Evolutionary conservation across 30 jellyfish, hydroid and myxozoan species (phyloP).

Genomic region (Hydractinia symbiolongicarpus): DNA sequence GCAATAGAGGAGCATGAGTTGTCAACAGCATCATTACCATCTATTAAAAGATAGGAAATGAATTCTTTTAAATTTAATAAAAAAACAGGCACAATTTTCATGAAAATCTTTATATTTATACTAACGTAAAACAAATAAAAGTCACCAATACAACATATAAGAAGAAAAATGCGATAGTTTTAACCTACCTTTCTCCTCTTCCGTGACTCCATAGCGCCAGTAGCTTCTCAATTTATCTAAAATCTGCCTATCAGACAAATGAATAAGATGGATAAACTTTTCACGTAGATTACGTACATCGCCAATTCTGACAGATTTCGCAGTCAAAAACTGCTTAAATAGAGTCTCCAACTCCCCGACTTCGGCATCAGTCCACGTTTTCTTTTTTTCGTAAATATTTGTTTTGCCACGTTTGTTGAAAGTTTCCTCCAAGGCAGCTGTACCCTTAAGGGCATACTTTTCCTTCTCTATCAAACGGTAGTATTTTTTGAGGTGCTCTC

Average conservation of each 20-base stretch:
- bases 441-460: not conserved
- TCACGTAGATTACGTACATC: not conserved
- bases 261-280: not conserved
- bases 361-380: not conserved
- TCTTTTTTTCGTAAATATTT: not conserved
- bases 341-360: not conserved
- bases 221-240: not conserved
- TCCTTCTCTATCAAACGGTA: not conserved
- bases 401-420: not conserved
- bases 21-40: too few species aligned
- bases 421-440: not conserved
- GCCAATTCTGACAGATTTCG: not conserved
- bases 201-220: not conserved
- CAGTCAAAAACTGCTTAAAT: not conserved
- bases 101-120: too few species aligned
- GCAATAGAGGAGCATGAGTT: too few species aligned
- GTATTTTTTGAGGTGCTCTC: not conserved
- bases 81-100: too few species aligned
- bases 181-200: too few species aligned
- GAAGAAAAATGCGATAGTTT: too few species aligned
- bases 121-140: too few species aligned
- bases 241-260: not conserved
- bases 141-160: too few species aligned
- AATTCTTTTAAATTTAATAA: too few species aligned
- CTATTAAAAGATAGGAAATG: too few species aligned